These are phyloP conservation scores for Micropterix aruncella DNA, from an alignment of 2,888 invertebrate species.

Conservation along the genomic window DNA sequence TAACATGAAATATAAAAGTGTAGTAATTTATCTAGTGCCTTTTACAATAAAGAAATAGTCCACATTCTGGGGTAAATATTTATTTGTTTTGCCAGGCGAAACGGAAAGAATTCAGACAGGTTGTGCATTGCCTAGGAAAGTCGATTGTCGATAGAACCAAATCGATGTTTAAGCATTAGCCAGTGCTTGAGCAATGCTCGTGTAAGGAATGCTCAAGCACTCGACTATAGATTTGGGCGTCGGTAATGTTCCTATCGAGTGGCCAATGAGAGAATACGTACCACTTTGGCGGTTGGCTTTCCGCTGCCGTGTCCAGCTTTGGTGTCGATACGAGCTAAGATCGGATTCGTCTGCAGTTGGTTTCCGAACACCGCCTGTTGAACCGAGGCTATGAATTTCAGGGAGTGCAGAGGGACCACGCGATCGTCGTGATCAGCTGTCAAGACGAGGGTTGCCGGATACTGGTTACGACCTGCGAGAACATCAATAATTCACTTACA, in stretches of 20 bases:
- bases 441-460: slow-evolving; percentile 81
- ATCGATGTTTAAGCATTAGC: too few relatives aligned
- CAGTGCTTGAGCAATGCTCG: too few relatives aligned
- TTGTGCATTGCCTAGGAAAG: slow-evolving; percentile 1
- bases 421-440: slow-evolving; percentile 99
- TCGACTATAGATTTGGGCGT: too few relatives aligned
- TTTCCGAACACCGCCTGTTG: slow-evolving; percentile 57
- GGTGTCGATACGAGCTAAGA: slow-evolving; percentile 82
- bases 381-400: slow-evolving; percentile 86
- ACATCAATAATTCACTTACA: too few relatives aligned
- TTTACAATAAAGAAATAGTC: too few relatives aligned
- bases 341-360: slow-evolving; percentile 62
- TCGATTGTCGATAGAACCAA: slow-evolving; percentile 3
- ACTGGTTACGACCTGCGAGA: slow-evolving; percentile 45
- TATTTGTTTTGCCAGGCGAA: too few relatives aligned
- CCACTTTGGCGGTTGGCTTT: slow-evolving; percentile 89
- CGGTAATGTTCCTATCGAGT: background rate
- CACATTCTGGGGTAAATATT: too few relatives aligned
- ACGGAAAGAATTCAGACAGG: background rate
- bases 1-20: too few relatives aligned
- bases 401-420: slow-evolving; percentile 92
- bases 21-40: too few relatives aligned
- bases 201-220: too few relatives aligned
- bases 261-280: slow-evolving; percentile 24
- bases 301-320: slow-evolving; percentile 96